A percentile compares a stretch with the other conserved stretches of the same genome.
phyloP scores from a whole-genome alignment of 2,113 vertebrate species.

The Rissa tridactyla region DNA sequence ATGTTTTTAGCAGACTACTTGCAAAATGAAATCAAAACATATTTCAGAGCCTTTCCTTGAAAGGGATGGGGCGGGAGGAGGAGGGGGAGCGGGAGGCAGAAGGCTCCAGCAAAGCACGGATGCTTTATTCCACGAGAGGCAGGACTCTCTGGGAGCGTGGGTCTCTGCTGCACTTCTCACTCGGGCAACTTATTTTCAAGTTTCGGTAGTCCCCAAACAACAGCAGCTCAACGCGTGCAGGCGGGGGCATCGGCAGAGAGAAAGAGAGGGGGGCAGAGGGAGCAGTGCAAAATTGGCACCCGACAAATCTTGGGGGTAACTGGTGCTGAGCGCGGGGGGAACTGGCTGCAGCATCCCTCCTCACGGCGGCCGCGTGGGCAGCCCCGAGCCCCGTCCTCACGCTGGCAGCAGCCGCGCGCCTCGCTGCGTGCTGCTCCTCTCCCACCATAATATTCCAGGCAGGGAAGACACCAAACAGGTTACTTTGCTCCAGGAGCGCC shows the following conservation, averaged over 20 bases:
- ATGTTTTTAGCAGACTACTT: slow-evolving; percentile 20
- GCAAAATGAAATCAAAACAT: slow-evolving; percentile 35
- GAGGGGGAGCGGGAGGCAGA: neutral
- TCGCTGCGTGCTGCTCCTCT: neutral
- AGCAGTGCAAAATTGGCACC: neutral
- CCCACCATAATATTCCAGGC: neutral
- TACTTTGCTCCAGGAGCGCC: slow-evolving; percentile 70
- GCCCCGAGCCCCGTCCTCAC: accelerated
- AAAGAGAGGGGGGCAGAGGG: neutral
- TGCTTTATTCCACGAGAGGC: neutral
- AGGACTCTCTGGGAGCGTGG: neutral
- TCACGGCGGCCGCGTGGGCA: accelerated
- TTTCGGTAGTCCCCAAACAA: neutral
- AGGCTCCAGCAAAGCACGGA: neutral
- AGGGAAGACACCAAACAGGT: slow-evolving; percentile 40
- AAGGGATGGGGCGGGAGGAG: neutral
- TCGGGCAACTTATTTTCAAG: neutral
- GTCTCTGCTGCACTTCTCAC: neutral
- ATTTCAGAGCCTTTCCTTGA: neutral
- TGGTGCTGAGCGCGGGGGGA: neutral
- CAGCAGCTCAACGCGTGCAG: accelerated
- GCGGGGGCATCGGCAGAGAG: neutral
- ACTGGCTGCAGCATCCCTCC: neutral
- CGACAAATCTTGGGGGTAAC: neutral
- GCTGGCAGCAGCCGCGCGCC: neutral